A percentile compares a stretch with the other conserved stretches of the same genome.
These are phyloP conservation scores for Lutraria lutraria DNA, from an alignment of 2,888 invertebrate genomes.

Conservation along the genomic window DNA sequence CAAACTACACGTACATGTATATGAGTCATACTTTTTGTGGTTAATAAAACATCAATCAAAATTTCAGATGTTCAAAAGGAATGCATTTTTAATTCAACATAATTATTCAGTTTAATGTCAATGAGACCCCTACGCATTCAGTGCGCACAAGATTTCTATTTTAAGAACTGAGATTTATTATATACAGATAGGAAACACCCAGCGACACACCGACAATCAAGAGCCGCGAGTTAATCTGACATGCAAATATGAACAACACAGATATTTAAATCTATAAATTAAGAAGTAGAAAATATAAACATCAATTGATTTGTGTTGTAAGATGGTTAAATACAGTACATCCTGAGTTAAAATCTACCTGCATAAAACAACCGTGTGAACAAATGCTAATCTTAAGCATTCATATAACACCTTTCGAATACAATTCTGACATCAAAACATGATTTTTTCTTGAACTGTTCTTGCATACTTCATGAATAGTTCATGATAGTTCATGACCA, in stretches of 20 bases:
- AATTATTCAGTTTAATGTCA: no score
- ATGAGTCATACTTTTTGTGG: slow-evolving; percentile 23
- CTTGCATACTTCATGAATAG: no score
- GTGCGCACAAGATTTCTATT: not conserved
- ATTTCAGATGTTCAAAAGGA: not conserved
- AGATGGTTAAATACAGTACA: no score
- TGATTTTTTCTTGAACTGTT: no score
- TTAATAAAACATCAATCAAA: slow-evolving; percentile 21
- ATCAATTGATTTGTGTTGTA: no score
- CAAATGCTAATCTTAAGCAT: no score
- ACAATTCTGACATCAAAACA: no score
- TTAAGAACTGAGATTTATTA: not conserved
- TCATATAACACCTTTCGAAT: no score
- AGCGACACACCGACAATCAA: not conserved
- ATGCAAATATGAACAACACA: not conserved
- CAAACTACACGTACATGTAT: not conserved
- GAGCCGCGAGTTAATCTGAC: not conserved
- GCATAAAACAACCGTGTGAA: no score
- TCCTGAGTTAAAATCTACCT: no score
- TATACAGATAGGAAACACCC: not conserved
- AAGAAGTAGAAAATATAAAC: not conserved
- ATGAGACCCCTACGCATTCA: not conserved
- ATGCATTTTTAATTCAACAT: not conserved
- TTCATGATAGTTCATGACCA: no score
- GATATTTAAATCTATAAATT: not conserved